These are phyloP conservation scores for Fulica atra DNA, from an alignment of 2,113 vertebrate species.

Conservation along the genomic window DNA sequence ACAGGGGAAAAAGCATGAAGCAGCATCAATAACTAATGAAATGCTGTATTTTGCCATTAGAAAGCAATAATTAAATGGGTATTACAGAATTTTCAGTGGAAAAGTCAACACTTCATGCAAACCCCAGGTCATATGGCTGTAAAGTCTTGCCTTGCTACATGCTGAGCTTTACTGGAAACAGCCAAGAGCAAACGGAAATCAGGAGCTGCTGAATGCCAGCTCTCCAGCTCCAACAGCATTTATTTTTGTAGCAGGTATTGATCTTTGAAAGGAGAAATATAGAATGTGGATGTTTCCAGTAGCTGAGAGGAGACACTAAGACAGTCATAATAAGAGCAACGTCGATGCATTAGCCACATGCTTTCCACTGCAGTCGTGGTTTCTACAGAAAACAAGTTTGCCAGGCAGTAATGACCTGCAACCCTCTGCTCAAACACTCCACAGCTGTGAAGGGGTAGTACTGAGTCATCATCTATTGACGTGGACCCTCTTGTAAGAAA, in stretches of 20 bases:
- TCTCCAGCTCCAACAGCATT: not conserved
- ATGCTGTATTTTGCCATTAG: not conserved
- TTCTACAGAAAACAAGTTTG: not conserved
- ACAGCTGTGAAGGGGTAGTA: not conserved
- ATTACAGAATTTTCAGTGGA: not conserved
- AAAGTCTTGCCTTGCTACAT: not conserved
- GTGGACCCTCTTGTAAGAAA: not conserved
- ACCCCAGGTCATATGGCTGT: not conserved
- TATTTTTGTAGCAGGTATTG: not conserved
- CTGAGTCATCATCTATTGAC: accelerated
- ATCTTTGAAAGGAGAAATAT: not conserved
- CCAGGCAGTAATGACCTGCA: not conserved
- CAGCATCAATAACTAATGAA: not conserved
- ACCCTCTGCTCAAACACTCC: not conserved
- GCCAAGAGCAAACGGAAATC: not conserved
- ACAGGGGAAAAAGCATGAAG: too few species aligned
- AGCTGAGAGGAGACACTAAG: not conserved
- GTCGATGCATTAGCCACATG: not conserved
- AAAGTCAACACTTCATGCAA: not conserved
- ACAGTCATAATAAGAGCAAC: not conserved
- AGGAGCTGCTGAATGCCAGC: not conserved
- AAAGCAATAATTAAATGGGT: not conserved
- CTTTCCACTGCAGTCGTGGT: not conserved
- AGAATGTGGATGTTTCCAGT: not conserved
- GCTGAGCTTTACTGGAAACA: not conserved